Percentiles rank a stretch among this genome's conserved stretches.
These are phyloP conservation scores for Prionailurus bengalensis DNA, from an alignment of 2,113 vertebrate species.

Conservation along the genomic window DNA sequence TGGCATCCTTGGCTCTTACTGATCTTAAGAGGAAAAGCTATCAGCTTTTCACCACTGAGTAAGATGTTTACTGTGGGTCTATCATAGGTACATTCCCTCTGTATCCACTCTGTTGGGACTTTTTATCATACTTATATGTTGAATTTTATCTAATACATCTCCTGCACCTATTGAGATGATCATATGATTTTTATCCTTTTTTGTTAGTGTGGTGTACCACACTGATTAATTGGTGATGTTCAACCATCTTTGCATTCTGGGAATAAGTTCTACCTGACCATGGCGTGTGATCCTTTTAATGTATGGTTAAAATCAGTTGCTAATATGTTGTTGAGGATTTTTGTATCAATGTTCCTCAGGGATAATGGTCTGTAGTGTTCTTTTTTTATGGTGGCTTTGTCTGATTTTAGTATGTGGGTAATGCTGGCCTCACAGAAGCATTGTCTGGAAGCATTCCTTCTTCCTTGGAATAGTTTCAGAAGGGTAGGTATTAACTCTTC, in stretches of 20 bases:
- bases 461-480: background rate
- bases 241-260: background rate
- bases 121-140: background rate
- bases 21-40: background rate
- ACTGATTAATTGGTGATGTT: background rate
- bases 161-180: background rate
- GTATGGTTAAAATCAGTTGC: background rate
- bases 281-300: background rate
- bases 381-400: background rate
- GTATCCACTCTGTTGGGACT: background rate
- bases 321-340: background rate
- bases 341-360: background rate
- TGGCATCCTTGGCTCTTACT: background rate
- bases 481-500: background rate
- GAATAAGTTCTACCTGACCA: background rate
- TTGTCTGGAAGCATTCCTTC: background rate
- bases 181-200: background rate
- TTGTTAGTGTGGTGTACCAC: background rate
- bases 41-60: background rate
- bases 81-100: background rate
- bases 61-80: background rate
- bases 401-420: background rate
- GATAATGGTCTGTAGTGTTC: background rate
- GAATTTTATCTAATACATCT: background rate
- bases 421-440: background rate